Evolutionary conservation across 2,888 invertebrate species (phyloP), one percentile per base, ranked within the genome.

Genomic region (Cecidostiba fungosa): DNA sequence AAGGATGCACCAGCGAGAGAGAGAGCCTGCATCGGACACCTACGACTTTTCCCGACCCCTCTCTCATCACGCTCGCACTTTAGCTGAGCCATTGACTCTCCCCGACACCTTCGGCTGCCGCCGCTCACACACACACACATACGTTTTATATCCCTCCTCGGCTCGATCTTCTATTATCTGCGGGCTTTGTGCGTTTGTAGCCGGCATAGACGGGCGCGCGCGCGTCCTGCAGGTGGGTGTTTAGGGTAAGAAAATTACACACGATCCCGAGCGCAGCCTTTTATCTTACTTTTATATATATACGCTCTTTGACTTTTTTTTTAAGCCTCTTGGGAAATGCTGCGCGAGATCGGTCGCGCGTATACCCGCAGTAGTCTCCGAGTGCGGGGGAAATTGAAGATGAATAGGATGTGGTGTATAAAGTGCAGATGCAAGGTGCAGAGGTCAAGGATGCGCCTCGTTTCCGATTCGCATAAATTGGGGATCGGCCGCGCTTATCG

Each of bases 241-340:
- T 82, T 76, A 77, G 66, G 76, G 16, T 29, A 72, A 36, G 82
- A 76, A 86, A 85, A 86, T 86, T 86, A 86, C 84, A 85, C 79
- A 74, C 74, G 82, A 50, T 36, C n/a, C 43, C 50, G 54, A 62
- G 43, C 80, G 77, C 23, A 62, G 32, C 59, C 29, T 62, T 84
- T 79, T 82, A 84, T 82, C 84, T 74, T 29, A 36, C 43, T 16
- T 36, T 26, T n/a, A 54, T 70, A 62, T 50, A 5, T n/a, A 23
- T n/a, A 19, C n/a, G 39, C n/a, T 32, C 23, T n/a, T 19, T 16
- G 43, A 32, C 32, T 54, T 39, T 12, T 26, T 59, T 39, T 66
- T 73, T 74, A 77, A 77, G 73, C 74, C 77, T 36, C 84, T 81
- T 80, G 86, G 83, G 86, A 86, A 86, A 77, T 36, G 29, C 23